phyloP scores from a whole-genome alignment of 2,888 invertebrate species.

The Hoplodrina blanda region DNA sequence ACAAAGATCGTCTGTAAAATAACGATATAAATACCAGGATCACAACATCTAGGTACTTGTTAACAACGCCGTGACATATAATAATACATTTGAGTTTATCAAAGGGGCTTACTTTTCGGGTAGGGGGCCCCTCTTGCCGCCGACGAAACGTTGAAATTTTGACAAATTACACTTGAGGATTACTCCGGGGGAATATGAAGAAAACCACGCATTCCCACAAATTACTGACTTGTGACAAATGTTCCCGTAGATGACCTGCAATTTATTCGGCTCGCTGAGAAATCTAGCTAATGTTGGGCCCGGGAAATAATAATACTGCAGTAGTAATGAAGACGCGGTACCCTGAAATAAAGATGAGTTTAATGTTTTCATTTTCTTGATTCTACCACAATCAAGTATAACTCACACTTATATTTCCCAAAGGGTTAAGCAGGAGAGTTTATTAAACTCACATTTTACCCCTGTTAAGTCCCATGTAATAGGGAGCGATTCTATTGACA shows the following conservation, averaged over 20 bases:
- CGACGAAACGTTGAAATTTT: conserved; percentile 80
- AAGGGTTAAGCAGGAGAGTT: background rate
- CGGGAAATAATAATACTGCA: conserved; percentile 64
- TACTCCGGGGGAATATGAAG: conserved; percentile 82
- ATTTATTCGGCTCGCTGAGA: conserved; percentile 73
- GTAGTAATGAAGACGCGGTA: conserved; percentile 45
- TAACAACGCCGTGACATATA: conserved; percentile 70
- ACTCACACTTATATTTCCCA: background rate
- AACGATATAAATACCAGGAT: background rate
- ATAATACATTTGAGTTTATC: conserved; percentile 76
- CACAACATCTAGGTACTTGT: conserved; percentile 26
- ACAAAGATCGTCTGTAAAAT: too few species aligned
- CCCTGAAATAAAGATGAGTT: background rate
- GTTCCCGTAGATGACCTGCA: conserved; percentile 77
- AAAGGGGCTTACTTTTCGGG: conserved; percentile 71
- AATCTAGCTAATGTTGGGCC: conserved; percentile 72
- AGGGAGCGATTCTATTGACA: too few species aligned
- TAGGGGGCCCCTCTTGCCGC: conserved; percentile 60
- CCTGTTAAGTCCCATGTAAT: background rate
- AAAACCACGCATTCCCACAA: conserved; percentile 82
- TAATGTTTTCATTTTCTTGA: background rate
- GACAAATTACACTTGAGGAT: conserved; percentile 83
- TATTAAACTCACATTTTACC: background rate
- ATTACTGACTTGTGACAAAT: conserved; percentile 83
- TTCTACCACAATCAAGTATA: background rate